phyloP scores from a whole-genome alignment of 2,797 vertebrate species.

The Psittacula echo region DNA sequence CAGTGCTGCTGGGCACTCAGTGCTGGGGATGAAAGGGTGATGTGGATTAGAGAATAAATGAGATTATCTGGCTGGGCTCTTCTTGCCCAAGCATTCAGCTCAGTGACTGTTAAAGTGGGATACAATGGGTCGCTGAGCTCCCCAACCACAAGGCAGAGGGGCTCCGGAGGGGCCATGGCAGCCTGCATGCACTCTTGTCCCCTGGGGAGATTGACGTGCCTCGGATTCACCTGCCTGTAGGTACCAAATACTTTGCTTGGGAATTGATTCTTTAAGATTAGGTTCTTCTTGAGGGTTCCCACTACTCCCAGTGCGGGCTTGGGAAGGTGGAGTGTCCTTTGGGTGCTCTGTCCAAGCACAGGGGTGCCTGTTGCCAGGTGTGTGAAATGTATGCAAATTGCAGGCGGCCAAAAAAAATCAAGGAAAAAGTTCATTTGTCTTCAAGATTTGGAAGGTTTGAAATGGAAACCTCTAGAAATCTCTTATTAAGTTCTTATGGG shows the following conservation, averaged over 20 bases:
- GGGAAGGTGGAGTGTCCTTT: not conserved
- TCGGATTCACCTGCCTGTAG: conserved; percentile 38
- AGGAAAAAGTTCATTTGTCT: not conserved
- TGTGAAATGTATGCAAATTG: not conserved
- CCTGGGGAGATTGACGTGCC: not conserved
- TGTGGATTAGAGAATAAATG: conserved; percentile 27
- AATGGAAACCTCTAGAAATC: not conserved
- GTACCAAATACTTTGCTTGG: not conserved
- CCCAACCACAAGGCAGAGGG: accelerated
- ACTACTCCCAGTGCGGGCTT: not conserved
- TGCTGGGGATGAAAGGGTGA: not conserved
- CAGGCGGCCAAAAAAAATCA: not conserved
- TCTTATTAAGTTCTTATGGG: not conserved
- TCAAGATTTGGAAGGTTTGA: not conserved
- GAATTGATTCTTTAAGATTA: accelerated
- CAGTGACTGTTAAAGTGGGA: conserved; percentile 9
- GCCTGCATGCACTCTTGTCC: not conserved
- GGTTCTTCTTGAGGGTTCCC: not conserved
- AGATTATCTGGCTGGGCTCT: conserved; percentile 43
- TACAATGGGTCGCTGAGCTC: not conserved
- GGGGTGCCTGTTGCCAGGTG: not conserved
- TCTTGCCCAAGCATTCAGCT: not conserved
- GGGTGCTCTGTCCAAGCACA: not conserved
- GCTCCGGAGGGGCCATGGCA: conserved; percentile 10
- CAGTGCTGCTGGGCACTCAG: accelerated